A percentile compares a stretch with the other conserved stretches of the same genome.
These are phyloP conservation scores for Mugil cephalus DNA, from an alignment of 2,113 vertebrate genomes.

Conservation along the genomic window DNA sequence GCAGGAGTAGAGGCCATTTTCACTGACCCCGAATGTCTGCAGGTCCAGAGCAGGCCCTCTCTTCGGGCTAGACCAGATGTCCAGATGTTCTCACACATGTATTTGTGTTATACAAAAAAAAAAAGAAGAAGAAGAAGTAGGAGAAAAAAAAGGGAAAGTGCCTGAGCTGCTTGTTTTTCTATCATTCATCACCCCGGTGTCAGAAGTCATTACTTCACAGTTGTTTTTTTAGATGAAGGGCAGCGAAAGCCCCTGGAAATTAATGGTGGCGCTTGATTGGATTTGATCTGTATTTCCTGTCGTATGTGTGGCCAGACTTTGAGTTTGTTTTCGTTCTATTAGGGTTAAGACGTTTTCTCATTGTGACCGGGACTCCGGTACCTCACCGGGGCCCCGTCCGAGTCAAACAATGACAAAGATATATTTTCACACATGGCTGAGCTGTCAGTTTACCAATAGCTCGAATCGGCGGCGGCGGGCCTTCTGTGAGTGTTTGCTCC, in stretches of 20 bases:
- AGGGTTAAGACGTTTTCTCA: constrained; percentile 54
- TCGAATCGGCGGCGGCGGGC: not conserved
- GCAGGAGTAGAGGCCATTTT: constrained; percentile 48
- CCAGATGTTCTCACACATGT: constrained; percentile 27
- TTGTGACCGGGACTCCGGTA: constrained; percentile 6
- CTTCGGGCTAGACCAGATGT: constrained; percentile 77
- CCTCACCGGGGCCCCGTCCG: constrained; percentile 5
- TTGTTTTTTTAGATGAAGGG: constrained; percentile 84
- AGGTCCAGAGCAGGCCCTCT: constrained; percentile 23
- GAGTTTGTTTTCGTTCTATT: constrained; percentile 83
- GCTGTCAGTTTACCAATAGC: constrained; percentile 49
- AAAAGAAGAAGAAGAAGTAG: not conserved
- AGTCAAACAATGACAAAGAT: constrained; percentile 21
- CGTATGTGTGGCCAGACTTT: constrained; percentile 80
- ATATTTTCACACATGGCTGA: constrained; percentile 38
- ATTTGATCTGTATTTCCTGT: constrained; percentile 86
- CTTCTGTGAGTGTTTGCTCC: constrained; percentile 22
- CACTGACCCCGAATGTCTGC: constrained; percentile 74
- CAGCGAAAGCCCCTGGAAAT: constrained; percentile 81
- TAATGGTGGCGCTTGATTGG: constrained; percentile 84
- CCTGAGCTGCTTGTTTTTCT: constrained; percentile 78
- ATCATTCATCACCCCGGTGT: constrained; percentile 85
- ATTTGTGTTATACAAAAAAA: constrained; percentile 15
- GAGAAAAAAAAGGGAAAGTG: not conserved
- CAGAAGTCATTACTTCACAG: constrained; percentile 83